Base-by-base conservation (phyloP, 2,888 invertebrate genomes). In the Scaeva pyrastri region DNA sequence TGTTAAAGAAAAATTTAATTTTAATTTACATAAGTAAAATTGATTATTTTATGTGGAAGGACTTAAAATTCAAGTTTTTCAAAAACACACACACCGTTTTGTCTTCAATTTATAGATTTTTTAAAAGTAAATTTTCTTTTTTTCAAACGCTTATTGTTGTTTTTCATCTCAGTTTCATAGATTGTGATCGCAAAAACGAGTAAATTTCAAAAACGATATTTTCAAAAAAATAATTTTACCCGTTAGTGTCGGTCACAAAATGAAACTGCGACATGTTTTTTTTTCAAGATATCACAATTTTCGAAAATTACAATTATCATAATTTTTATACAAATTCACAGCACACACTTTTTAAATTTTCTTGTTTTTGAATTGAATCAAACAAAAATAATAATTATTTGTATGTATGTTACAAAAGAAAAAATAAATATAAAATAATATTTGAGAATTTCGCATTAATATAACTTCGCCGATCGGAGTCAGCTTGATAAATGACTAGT, bases 241-340 rank as follows among this genome's bases (percentile, higher is more conserved):
- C 92, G 93, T 93, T 93, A 93, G 92, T 93, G 92, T 93, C 92
- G 92, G 92, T 93, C 93, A 93, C 92, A 93, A 93, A 93, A 90
- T 90, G 91, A 92, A 93, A 92, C 90, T 90, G 90, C 90, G 89
- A 91, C 91, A 90, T 86, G 71, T 68, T 66, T 43, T 55, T 36
- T 10, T 23, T 45, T 11, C 19, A 16, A 19, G 19, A 50, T 0
- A 23, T n/a, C n/a, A 52, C 23, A 26, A 23, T 52, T 52, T 52
- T 19, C 7, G 0, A 43, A 43, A n/a, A 19, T 19, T 21, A 21
- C 11, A 6, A n/a, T 12, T 6, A 16, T 50, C n/a, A n/a, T 31
- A 5, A 31, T 50, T 14, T 50, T 5, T 21, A 14, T 14, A 58
- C n/a, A 23, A 45, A 55, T 41, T 68, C 64, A 71, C 31, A 39